These are phyloP conservation scores for Todus mexicanus DNA, from an alignment of 2,797 vertebrate species.

Conservation along the genomic window DNA sequence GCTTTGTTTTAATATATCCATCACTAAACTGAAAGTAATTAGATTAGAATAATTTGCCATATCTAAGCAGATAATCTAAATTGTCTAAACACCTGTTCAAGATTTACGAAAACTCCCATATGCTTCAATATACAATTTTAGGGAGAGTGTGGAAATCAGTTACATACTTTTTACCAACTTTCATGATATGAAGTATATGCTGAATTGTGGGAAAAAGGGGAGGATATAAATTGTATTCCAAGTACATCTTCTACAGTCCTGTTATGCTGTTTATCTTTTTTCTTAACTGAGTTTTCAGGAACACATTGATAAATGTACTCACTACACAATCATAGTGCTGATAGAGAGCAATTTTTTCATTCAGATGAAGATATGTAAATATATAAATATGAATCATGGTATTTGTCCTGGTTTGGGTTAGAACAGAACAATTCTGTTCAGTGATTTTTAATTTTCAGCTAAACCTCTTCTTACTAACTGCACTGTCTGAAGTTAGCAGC, in stretches of 20 bases:
- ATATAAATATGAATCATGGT: no score
- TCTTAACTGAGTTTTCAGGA: not conserved
- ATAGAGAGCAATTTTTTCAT: not conserved
- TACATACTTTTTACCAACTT: not conserved
- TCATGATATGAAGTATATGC: not conserved
- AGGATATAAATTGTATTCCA: not conserved
- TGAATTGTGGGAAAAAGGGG: not conserved
- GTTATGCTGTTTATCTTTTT: not conserved
- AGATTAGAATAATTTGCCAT: not conserved
- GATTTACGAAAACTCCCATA: not conserved
- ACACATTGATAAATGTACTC: not conserved
- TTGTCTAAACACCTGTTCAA: not conserved
- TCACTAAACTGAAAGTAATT: not conserved
- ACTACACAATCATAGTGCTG: not conserved
- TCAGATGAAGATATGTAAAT: not conserved
- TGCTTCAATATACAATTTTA: not conserved
- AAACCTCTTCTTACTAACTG: no score
- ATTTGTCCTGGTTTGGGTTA: no score
- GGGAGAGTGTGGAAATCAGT: not conserved
- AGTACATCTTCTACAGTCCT: not conserved
- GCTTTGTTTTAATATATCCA: not conserved
- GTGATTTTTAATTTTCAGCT: no score
- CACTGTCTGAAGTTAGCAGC: no score
- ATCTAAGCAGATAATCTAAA: not conserved
- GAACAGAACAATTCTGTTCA: no score